Evolutionary conservation across 2,888 invertebrate species (phyloP).

Genomic region (Miltochrista miniata): DNA sequence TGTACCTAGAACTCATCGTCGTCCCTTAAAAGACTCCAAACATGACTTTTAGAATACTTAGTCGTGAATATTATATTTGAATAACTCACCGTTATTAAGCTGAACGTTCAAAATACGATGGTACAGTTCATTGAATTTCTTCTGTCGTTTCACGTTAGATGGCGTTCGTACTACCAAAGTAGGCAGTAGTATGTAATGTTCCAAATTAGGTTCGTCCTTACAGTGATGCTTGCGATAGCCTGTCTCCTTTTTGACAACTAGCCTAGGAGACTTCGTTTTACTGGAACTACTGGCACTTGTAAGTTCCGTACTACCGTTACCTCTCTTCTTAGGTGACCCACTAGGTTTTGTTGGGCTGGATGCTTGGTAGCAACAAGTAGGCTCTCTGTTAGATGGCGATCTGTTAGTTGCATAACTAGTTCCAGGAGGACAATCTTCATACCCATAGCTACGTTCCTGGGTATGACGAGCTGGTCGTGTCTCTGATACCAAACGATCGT

Average conservation of each 20-base stretch:
- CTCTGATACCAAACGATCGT: slow-evolving; percentile 53
- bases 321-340: slow-evolving; percentile 17
- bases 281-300: slow-evolving; percentile 58
- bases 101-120: slow-evolving; percentile 70
- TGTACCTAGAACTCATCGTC: not conserved
- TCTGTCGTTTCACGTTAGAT: slow-evolving; percentile 73
- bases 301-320: slow-evolving; percentile 31
- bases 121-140: slow-evolving; percentile 74
- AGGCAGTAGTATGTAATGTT: slow-evolving; percentile 71
- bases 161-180: slow-evolving; percentile 73
- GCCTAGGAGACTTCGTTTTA: slow-evolving; percentile 56
- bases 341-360: slow-evolving; percentile 45
- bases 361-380: slow-evolving; percentile 67
- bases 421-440: slow-evolving; percentile 63
- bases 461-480: slow-evolving; percentile 39
- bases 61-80: too few species aligned
- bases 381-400: slow-evolving; percentile 46
- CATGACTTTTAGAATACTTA: too few species aligned
- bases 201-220: slow-evolving; percentile 64
- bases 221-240: slow-evolving; percentile 50
- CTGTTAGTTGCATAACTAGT: slow-evolving; percentile 57
- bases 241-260: slow-evolving; percentile 63
- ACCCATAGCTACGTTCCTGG: slow-evolving; percentile 23
- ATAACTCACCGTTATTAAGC: slow-evolving; percentile 52
- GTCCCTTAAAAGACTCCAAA: too few species aligned